A percentile compares a stretch with the other conserved stretches of the same genome.
Evolutionary conservation across 2,888 invertebrate genomes (phyloP).

Genomic region (Acrobasis consociella): DNA sequence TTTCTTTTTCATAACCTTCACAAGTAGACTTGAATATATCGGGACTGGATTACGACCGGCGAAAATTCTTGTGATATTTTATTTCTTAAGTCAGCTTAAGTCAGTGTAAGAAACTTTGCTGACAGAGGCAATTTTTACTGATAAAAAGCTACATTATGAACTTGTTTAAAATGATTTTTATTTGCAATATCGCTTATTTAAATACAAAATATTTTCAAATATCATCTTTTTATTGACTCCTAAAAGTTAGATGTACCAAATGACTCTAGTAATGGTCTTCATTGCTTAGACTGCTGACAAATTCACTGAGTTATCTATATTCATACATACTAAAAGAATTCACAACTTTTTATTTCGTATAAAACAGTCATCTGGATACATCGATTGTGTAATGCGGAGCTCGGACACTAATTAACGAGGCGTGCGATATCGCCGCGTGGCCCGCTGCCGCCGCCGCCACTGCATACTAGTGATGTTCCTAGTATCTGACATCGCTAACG

Average conservation of each 20-base stretch:
- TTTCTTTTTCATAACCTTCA: constrained; percentile 18
- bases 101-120: too few relatives aligned
- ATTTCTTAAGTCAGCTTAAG: too few relatives aligned
- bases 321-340: neutral
- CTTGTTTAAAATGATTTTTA: too few relatives aligned
- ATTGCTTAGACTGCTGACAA: too few relatives aligned
- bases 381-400: constrained; percentile 19
- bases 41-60: neutral
- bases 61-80: neutral
- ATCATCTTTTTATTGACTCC: too few relatives aligned
- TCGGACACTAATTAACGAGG: constrained; percentile 22
- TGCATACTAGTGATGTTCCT: neutral
- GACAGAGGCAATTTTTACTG: too few relatives aligned
- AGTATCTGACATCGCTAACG: constrained; percentile 14
- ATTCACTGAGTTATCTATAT: neutral
- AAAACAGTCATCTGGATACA: constrained; percentile 15
- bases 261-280: too few relatives aligned
- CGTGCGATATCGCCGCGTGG: constrained; percentile 9
- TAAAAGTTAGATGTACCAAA: too few relatives aligned
- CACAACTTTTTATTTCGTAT: constrained; percentile 9
- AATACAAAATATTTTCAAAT: too few relatives aligned
- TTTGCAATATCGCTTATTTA: too few relatives aligned
- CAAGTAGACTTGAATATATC: neutral
- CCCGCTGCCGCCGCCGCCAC: neutral
- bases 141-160: too few relatives aligned